Evolutionary conservation across 2,113 vertebrate genomes (phyloP), one percentile per base, ranked within the genome.

Genomic region (Spea multiplicata): DNA sequence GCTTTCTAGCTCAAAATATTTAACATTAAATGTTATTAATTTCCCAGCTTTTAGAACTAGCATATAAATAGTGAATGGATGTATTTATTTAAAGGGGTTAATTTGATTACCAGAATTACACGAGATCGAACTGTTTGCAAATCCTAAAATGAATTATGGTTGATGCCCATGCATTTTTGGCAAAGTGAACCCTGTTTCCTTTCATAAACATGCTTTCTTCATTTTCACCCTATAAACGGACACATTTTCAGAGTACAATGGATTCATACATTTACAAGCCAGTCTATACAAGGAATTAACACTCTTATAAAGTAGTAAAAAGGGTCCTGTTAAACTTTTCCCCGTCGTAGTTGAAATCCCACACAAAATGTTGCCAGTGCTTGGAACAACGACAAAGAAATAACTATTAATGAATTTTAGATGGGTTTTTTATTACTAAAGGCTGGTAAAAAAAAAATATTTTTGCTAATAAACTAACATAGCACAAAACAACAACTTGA

Each of bases 251-350:
- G 78, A 80, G 78, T 68, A 80, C 78, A 80, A 80, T 80, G 78
- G 78, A 73, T 80, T 80, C 78, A 80, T 80, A 80, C 78, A 80
- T 80, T 80, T 80, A 80, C 78, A 80, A 80, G 78, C 68, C 78
- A 73, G 78, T 80, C 78, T 80, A 80, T 74, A 80, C 71, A 73
- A 80, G 78, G 78, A 80, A 80, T 80, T 80, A 80, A 74, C 78
- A 80, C 78, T 80, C 78, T 80, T 17, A 71, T 71, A 80, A 52
- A 52, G 78, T 53, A 73, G 78, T 80, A 80, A 80, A 80, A 80
- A 44, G n/a, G 59, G 78, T 71, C 73, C 71, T 48, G 46, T 49
- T 71, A 72, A 66, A 49, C 71, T 74, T 80, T 80, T 59, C 71
- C 65, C 66, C 65, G 52, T 7, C n/a, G 45, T 67, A 47, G 71